Evolutionary conservation across 1,140 invertebrate genomes (phyloP).

Genomic region (Macrostomum lignano): DNA sequence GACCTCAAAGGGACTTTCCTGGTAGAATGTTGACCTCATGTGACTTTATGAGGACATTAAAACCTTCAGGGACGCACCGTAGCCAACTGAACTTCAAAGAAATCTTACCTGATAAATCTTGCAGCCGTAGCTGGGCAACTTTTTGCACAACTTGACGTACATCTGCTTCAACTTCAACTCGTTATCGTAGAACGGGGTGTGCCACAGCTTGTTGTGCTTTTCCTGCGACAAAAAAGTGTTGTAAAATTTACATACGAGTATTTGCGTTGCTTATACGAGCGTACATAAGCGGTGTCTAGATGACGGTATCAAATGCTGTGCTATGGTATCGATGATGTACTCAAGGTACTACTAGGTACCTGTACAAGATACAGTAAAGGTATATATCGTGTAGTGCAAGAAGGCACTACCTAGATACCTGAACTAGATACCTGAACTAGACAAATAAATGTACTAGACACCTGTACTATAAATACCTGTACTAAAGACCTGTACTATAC

Average conservation of each 20-base stretch:
- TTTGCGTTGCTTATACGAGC: background rate
- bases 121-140: slow-evolving; percentile 37
- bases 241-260: slow-evolving; percentile 7
- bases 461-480: too few species aligned
- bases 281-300: background rate
- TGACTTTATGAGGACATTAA: too few species aligned
- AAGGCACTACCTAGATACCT: too few species aligned
- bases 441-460: too few species aligned
- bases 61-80: too few species aligned
- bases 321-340: background rate
- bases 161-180: slow-evolving; percentile 38
- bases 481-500: too few species aligned
- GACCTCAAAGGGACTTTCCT: too few species aligned
- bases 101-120: slow-evolving; percentile 39
- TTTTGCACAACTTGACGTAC: slow-evolving; percentile 38
- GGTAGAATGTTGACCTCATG: too few species aligned
- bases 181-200: slow-evolving; percentile 38
- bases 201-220: slow-evolving; percentile 39
- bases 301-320: background rate
- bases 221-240: slow-evolving; percentile 30
- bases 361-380: background rate
- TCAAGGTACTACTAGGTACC: background rate
- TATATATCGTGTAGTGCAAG: too few species aligned
- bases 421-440: too few species aligned
- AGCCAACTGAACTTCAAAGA: too few species aligned